phyloP scores from a whole-genome alignment of 2,113 vertebrate genomes.

The Daubentonia madagascariensis region DNA sequence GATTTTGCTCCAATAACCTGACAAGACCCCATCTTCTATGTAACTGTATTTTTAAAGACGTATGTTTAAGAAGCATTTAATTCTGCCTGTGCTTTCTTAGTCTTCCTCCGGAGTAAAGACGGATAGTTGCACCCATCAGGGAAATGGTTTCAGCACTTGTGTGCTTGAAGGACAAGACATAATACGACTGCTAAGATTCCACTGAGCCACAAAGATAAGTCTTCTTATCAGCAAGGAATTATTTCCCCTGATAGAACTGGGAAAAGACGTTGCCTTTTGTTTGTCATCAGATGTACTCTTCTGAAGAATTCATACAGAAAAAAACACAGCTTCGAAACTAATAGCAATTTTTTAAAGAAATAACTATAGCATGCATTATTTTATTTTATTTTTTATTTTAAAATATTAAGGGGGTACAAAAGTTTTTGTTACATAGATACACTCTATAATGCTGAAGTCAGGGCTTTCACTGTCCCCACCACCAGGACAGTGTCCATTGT shows the following conservation, averaged over 20 bases:
- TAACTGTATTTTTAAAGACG: neutral
- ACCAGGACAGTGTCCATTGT: too few relatives aligned
- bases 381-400: too few relatives aligned
- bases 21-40: neutral
- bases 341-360: too few relatives aligned
- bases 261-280: neutral
- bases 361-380: too few relatives aligned
- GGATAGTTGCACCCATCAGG: neutral
- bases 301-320: neutral
- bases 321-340: neutral
- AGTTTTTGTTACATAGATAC: too few relatives aligned
- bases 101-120: constrained; percentile 25
- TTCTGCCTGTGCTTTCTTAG: neutral
- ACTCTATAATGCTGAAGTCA: too few relatives aligned
- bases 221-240: constrained; percentile 23
- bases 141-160: neutral
- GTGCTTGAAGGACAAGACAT: constrained; percentile 9
- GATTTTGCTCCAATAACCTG: neutral
- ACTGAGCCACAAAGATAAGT: constrained; percentile 1
- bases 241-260: constrained; percentile 12
- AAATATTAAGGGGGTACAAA: too few relatives aligned
- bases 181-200: neutral
- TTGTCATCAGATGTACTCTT: constrained; percentile 37
- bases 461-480: too few relatives aligned
- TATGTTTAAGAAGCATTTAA: neutral